Percentiles rank a stretch among this genome's conserved stretches.
Evolutionary conservation across 2,797 vertebrate species (phyloP).

Genomic region (Gymnopithys bicolor): DNA sequence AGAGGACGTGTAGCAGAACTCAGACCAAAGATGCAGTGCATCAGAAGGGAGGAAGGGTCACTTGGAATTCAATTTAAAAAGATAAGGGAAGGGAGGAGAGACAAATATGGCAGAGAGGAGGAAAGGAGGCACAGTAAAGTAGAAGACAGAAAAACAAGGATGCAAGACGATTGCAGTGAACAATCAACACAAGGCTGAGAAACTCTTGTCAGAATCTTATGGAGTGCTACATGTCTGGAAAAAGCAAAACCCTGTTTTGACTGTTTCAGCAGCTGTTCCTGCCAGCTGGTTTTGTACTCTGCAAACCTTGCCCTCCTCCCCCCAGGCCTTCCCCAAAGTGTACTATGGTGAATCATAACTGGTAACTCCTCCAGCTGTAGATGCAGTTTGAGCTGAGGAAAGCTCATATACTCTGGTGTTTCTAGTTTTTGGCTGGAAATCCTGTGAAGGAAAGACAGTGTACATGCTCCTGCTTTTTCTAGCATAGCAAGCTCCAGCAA

Average conservation of each 20-base stretch:
- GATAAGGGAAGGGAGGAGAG: not conserved
- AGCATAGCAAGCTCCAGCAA: not conserved
- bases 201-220: not conserved
- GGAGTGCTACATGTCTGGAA: not conserved
- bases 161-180: not conserved
- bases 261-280: conserved; percentile 44
- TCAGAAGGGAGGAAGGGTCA: not conserved
- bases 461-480: not conserved
- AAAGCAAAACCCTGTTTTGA: not conserved
- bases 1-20: not conserved
- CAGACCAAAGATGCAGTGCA: not conserved
- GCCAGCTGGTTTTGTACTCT: conserved; percentile 44
- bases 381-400: not conserved
- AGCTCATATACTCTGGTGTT: not conserved
- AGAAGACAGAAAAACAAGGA: not conserved
- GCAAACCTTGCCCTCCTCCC: not conserved
- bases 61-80: not conserved
- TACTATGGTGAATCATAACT: not conserved
- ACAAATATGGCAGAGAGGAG: not conserved
- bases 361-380: not conserved
- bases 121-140: not conserved
- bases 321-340: accelerated
- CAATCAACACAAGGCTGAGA: not conserved
- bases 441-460: not conserved
- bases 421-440: not conserved